Evolutionary conservation across 2,113 vertebrate species (phyloP), one percentile per base, ranked within the genome.

Genomic region (Actenoides lindsayi): DNA sequence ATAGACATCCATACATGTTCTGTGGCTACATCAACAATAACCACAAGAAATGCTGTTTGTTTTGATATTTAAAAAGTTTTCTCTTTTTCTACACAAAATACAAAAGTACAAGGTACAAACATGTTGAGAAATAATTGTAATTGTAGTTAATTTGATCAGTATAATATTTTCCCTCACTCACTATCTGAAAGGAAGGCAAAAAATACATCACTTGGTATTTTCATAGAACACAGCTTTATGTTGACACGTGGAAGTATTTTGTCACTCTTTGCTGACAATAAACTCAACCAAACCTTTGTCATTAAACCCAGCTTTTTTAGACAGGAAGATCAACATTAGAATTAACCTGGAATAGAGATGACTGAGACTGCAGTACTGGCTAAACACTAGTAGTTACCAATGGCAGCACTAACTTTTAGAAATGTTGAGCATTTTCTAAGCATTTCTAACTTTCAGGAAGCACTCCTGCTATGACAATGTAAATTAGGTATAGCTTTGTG

Each of bases 401-500:
- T 9, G 18, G 19, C 28, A 57, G 6, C 10, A 19, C 7, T 48
- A 77, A 42, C 11, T 56, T 84, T 46, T 20, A 63, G 19, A 87
- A 11, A 11, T 48, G 30, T 16, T 42, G 20, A 81, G 9, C 5
- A 54, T 76, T 75, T 71, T 24, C 16, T 23, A 30, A 50, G 6
- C 2, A 3, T 44, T 5, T 51, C 50, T 46, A 46, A 46, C 46
- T 59, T 75, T 60, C 37, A 59, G 16, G 12, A 59, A 5, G 1
- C 0, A 2, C 13, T 83, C 16, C 30, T 20, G 5, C 8, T 24
- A 9, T 27, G 14, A 27, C 20, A 25, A 5, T 65, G 8, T 1
- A 1, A 56, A 35, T 67, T 51, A 83, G 33, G 8, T 15, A n/a
- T 0, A 41, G 3, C 1, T 81, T 57, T 48, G 10, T 70, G 37